Evolutionary conservation across 53 echinoderm and acorn worm genomes (phyloP).

Genomic region (Actinopyga echinites): DNA sequence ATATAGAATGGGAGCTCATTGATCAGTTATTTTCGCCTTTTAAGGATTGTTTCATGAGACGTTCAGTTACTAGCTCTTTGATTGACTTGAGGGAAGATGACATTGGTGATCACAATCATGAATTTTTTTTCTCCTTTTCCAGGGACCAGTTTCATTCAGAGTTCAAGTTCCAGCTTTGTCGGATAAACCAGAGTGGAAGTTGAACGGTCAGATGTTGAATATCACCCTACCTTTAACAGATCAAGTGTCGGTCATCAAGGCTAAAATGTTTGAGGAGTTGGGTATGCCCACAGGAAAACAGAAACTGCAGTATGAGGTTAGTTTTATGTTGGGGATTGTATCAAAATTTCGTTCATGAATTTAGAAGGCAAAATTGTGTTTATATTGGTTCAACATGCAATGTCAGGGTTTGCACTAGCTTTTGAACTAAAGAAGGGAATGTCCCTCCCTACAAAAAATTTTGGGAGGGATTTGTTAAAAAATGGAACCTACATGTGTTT

Average conservation of each 20-base stretch:
- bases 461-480: too few species aligned
- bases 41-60: neutral
- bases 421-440: too few species aligned
- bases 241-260: slow-evolving; percentile 93
- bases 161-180: slow-evolving; percentile 71
- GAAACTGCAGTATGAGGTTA: slow-evolving; percentile 95
- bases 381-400: too few species aligned
- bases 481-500: too few species aligned
- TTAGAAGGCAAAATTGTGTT: too few species aligned
- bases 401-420: too few species aligned
- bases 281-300: slow-evolving; percentile 96
- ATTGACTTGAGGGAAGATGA: neutral
- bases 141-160: slow-evolving; percentile 87
- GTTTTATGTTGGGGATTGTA: neutral
- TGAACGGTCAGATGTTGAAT: slow-evolving; percentile 76
- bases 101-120: neutral
- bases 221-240: slow-evolving; percentile 91
- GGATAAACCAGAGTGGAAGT: slow-evolving; percentile 96
- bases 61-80: neutral
- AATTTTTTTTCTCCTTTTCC: too few species aligned
- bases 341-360: too few species aligned
- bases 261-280: slow-evolving; percentile 92
- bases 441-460: too few species aligned
- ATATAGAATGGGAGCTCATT: too few species aligned
- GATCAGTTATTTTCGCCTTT: too few species aligned